phyloP scores from a whole-genome alignment of 1,140 invertebrate species.

The Aradophagus sp. region DNA sequence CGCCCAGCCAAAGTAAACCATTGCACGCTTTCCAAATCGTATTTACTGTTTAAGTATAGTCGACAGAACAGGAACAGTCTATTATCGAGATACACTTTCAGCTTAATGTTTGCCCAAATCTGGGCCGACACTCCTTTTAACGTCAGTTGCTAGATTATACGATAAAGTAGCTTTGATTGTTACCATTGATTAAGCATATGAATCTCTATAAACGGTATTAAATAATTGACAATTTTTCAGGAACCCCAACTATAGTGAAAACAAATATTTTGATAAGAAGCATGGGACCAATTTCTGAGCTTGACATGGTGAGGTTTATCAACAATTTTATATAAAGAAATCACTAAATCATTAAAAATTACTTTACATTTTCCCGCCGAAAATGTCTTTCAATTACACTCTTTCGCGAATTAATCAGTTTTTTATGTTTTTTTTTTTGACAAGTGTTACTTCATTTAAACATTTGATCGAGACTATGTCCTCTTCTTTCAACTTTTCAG shows the following conservation, averaged over 20 bases:
- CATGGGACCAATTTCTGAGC: slow-evolving; percentile 95
- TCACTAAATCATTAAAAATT: too few relatives aligned
- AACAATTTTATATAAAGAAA: neutral
- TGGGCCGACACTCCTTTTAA: slow-evolving; percentile 16
- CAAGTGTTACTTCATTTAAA: too few relatives aligned
- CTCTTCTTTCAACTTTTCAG: slow-evolving; percentile 73
- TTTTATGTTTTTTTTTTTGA: too few relatives aligned
- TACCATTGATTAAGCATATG: slow-evolving; percentile 12
- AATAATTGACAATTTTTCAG: slow-evolving; percentile 74
- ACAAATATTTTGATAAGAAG: slow-evolving; percentile 94
- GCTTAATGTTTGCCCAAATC: slow-evolving; percentile 25
- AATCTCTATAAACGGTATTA: neutral
- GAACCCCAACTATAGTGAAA: slow-evolving; percentile 89
- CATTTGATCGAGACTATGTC: too few relatives aligned
- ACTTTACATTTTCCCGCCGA: too few relatives aligned
- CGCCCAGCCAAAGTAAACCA: slow-evolving; percentile 57
- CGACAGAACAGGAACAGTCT: slow-evolving; percentile 23
- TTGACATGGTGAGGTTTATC: slow-evolving; percentile 87
- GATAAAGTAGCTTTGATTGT: too few relatives aligned
- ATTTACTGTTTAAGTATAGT: slow-evolving; percentile 54
- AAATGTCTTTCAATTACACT: too few relatives aligned
- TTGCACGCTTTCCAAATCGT: slow-evolving; percentile 52
- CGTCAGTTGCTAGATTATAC: too few relatives aligned
- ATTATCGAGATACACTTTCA: slow-evolving; percentile 44
- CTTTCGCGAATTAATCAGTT: too few relatives aligned